These are phyloP conservation scores for Nestor notabilis DNA, from an alignment of 2,113 vertebrate genomes.

Conservation along the genomic window DNA sequence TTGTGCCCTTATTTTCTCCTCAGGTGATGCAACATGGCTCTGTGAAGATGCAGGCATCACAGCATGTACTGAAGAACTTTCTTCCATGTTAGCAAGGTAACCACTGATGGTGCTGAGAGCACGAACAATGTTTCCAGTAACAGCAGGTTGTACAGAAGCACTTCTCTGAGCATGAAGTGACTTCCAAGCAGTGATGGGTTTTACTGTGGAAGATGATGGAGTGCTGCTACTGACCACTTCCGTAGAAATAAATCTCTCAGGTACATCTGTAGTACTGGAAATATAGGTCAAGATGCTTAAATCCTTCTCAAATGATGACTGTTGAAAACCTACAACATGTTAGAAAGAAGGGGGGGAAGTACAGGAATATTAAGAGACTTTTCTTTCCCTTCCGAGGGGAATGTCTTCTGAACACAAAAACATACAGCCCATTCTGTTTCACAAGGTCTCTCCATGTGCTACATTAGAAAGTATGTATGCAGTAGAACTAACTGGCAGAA, in stretches of 20 bases:
- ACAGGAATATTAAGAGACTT: background rate
- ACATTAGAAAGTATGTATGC: background rate
- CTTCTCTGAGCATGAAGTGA: background rate
- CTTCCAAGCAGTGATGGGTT: background rate
- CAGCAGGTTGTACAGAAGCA: background rate
- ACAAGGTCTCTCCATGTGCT: background rate
- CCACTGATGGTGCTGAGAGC: background rate
- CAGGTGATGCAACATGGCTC: background rate
- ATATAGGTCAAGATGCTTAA: background rate
- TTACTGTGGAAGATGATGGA: background rate
- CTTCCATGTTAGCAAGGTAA: background rate
- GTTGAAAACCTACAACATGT: conserved; percentile 14
- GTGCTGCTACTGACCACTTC: background rate
- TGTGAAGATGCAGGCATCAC: background rate
- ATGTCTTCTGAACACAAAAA: background rate
- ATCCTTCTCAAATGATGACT: background rate
- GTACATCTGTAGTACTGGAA: background rate
- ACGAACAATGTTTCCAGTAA: background rate
- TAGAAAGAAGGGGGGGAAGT: background rate
- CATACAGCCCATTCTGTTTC: background rate
- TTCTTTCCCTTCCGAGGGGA: background rate
- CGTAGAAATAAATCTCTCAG: background rate
- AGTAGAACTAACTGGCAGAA: background rate
- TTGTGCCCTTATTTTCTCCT: background rate
- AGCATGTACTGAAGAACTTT: background rate